Conservation (phyloP, 2,113 vertebrate genomes). For the Neodon shergylaensis region DNA sequence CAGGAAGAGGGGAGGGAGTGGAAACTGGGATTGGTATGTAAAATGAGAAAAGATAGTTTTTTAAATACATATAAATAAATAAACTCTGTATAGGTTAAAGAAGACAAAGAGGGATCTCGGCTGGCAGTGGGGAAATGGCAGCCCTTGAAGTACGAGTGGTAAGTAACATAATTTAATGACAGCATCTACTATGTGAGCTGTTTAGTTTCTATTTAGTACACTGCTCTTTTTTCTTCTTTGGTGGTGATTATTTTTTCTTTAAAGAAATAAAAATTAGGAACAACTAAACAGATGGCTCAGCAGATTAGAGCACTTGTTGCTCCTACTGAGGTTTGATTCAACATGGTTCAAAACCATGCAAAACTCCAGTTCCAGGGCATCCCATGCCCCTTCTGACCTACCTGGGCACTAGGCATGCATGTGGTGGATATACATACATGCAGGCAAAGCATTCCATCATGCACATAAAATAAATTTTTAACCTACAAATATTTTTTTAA, state of each 20-base stretch:
- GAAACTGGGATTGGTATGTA: too few relatives aligned
- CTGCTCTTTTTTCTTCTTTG: neutral
- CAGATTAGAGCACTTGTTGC: neutral
- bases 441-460: neutral
- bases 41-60: too few relatives aligned
- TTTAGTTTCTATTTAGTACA: neutral
- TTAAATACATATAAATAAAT: too few relatives aligned
- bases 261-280: neutral
- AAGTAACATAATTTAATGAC: neutral
- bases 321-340: neutral
- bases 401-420: neutral
- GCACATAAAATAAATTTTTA: neutral
- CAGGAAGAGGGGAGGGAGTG: too few relatives aligned
- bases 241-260: neutral
- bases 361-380: neutral
- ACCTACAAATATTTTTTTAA: slow-evolving; percentile 23
- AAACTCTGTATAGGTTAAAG: too few relatives aligned
- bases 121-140: neutral
- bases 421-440: neutral
- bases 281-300: neutral
- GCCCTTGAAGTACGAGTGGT: neutral
- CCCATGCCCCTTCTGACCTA: neutral
- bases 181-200: neutral
- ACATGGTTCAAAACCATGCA: neutral
- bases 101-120: neutral